These are phyloP conservation scores for Rallus crepitans DNA, from an alignment of 2,797 vertebrate species.

Conservation along the genomic window DNA sequence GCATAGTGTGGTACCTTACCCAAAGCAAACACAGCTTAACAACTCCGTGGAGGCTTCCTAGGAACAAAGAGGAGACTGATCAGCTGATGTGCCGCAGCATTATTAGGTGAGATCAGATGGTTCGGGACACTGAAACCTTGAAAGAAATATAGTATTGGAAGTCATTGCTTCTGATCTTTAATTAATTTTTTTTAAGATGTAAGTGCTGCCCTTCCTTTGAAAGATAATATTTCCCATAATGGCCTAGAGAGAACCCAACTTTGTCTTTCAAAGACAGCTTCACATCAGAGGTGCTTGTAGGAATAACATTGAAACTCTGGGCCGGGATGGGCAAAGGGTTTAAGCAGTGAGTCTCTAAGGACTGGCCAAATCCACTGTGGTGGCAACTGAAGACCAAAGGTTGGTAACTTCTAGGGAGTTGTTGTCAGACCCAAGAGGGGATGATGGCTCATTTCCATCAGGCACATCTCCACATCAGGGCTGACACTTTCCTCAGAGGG, in stretches of 20 bases:
- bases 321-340: not conserved
- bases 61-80: not conserved
- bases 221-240: not conserved
- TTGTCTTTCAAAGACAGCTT: not conserved
- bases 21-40: not conserved
- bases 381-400: not conserved
- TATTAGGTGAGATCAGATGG: slow-evolving; percentile 2
- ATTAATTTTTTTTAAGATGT: not conserved
- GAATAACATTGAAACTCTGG: not conserved
- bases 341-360: not conserved
- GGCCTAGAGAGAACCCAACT: not conserved
- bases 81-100: not conserved
- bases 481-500: not conserved
- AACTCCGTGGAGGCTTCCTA: not conserved
- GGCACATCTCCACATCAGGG: not conserved
- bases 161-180: slow-evolving; percentile 11
- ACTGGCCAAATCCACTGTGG: not conserved
- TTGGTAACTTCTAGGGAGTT: not conserved
- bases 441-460: not conserved
- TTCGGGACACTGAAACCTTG: not conserved
- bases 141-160: slow-evolving; percentile 17
- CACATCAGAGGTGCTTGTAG: not conserved
- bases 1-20: not conserved
- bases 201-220: slow-evolving; percentile 24
- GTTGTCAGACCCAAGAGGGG: not conserved